Percentiles rank a stretch among this genome's conserved stretches.
Conservation (phyloP, 2,113 vertebrate species). For the Trogon melanurus region DNA sequence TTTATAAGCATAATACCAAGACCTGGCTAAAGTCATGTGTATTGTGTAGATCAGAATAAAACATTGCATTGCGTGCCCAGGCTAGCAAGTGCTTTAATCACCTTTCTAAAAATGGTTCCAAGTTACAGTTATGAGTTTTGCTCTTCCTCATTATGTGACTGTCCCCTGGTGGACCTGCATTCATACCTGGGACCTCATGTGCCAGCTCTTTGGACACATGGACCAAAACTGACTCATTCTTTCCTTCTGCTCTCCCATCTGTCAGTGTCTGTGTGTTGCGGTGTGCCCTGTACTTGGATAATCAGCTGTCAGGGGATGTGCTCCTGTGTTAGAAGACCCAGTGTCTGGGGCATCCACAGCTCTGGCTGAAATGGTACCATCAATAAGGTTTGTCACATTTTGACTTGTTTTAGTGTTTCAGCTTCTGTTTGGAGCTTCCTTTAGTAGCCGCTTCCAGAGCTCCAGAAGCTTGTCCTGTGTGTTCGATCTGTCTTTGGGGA, state of each 20-base stretch:
- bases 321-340: neutral
- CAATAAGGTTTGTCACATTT: neutral
- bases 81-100: neutral
- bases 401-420: neutral
- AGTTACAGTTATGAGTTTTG: neutral
- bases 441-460: neutral
- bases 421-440: neutral
- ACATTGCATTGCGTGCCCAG: neutral
- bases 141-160: neutral
- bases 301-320: neutral
- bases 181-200: neutral
- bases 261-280: neutral
- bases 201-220: neutral
- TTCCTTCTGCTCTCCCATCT: slow-evolving; percentile 59
- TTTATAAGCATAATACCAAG: neutral
- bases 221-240: slow-evolving; percentile 16
- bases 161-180: neutral
- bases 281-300: neutral
- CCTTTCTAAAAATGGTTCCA: neutral
- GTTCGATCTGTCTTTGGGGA: neutral
- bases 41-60: neutral
- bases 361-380: neutral
- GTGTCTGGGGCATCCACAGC: neutral
- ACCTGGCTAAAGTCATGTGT: neutral
- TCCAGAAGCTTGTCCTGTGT: neutral